phyloP scores from a whole-genome alignment of 2,888 invertebrate species.

The Chloromyia formosa region DNA sequence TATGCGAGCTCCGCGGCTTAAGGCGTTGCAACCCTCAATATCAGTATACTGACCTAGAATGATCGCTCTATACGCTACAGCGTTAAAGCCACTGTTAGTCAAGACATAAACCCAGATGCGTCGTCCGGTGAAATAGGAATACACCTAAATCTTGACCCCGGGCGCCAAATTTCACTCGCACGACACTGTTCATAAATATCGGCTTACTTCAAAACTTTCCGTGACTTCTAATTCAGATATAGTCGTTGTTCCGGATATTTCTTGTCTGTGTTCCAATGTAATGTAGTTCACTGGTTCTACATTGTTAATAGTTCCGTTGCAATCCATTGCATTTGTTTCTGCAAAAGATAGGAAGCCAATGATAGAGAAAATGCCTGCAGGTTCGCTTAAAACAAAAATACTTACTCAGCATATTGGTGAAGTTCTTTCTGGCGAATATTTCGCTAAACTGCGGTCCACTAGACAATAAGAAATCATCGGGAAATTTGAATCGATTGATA shows the following conservation, averaged over 20 bases:
- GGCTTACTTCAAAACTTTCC: slow-evolving; percentile 65
- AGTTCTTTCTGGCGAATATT: slow-evolving; percentile 66
- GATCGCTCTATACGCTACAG: too few relatives aligned
- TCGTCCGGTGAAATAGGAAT: too few relatives aligned
- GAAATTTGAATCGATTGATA: slow-evolving; percentile 67
- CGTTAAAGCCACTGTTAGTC: too few relatives aligned
- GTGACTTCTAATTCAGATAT: slow-evolving; percentile 67
- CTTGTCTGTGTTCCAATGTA: slow-evolving; percentile 63
- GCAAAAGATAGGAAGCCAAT: slow-evolving; percentile 1
- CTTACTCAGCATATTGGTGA: slow-evolving; percentile 60
- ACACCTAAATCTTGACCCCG: too few relatives aligned
- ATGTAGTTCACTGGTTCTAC: slow-evolving; percentile 65
- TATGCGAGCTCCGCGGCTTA: too few relatives aligned
- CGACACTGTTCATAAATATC: too few relatives aligned
- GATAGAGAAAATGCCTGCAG: background rate
- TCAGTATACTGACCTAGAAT: too few relatives aligned
- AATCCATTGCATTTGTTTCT: slow-evolving; percentile 60
- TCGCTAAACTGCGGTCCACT: slow-evolving; percentile 57
- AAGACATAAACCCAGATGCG: too few relatives aligned
- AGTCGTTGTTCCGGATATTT: slow-evolving; percentile 62
- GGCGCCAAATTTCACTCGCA: too few relatives aligned
- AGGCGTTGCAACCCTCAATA: too few relatives aligned
- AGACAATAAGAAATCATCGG: slow-evolving; percentile 65
- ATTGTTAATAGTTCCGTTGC: slow-evolving; percentile 64
- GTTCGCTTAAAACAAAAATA: background rate